These are phyloP conservation scores for Drosophila paranaensis DNA, from an alignment of 2,888 invertebrate genomes.

Conservation along the genomic window DNA sequence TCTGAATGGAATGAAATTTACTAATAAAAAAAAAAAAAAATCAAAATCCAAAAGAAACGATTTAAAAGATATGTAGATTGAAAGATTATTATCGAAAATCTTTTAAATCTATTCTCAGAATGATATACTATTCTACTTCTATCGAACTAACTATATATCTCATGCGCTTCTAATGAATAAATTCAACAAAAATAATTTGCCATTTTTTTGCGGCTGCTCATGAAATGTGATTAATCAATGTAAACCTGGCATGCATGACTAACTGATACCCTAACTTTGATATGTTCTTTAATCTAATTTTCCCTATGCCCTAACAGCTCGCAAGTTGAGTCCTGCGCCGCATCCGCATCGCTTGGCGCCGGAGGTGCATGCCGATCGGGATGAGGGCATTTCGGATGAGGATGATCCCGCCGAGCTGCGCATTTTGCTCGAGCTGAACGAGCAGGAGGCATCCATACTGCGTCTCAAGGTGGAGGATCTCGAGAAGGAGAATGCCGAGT, in stretches of 20 bases:
- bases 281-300: not conserved
- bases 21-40: slow-evolving; percentile 22
- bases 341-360: slow-evolving; percentile 88
- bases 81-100: not conserved
- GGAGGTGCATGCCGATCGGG: slow-evolving; percentile 89
- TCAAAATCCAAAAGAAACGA: not conserved
- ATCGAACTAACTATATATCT: slow-evolving; percentile 54
- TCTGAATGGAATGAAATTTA: slow-evolving; percentile 14
- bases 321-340: slow-evolving; percentile 89
- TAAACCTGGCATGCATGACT: slow-evolving; percentile 17
- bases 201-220: slow-evolving; percentile 86
- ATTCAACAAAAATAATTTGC: slow-evolving; percentile 73
- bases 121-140: slow-evolving; percentile 2
- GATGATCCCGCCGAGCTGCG: slow-evolving; percentile 94
- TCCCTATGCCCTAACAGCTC: slow-evolving; percentile 85
- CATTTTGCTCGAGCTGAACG: slow-evolving; percentile 93
- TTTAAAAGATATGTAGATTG: slow-evolving; percentile 1
- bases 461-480: slow-evolving; percentile 93
- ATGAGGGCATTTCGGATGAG: slow-evolving; percentile 90
- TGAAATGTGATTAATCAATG: slow-evolving; percentile 53
- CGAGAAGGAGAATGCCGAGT: slow-evolving; percentile 91
- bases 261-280: not conserved
- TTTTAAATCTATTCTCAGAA: slow-evolving; percentile 14
- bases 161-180: slow-evolving; percentile 61
- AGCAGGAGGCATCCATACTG: slow-evolving; percentile 94